Percentiles rank a stretch among this genome's conserved stretches.
Evolutionary conservation across 1,140 invertebrate species (phyloP).

Genomic region (Notospermus geniculatus): DNA sequence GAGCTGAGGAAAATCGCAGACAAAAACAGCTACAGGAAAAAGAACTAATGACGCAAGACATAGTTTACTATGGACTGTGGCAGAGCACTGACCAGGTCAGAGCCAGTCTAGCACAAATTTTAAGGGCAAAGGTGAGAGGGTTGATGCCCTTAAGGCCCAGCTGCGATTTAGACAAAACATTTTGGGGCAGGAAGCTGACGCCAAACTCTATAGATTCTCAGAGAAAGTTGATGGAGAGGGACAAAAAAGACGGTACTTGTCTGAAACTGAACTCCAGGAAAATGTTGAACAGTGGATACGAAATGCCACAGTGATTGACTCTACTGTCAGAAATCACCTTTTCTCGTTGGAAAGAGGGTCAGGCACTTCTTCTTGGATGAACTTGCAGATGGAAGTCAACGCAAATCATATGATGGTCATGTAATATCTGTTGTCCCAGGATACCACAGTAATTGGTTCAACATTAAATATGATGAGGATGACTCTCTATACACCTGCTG

Average conservation of each 20-base stretch:
- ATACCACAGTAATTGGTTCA: no score
- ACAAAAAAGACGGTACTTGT: constrained; percentile 8
- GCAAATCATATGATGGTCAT: no score
- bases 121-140: neutral
- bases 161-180: neutral
- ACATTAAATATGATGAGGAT: no score
- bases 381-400: no score
- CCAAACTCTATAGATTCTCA: neutral
- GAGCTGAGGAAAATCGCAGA: neutral
- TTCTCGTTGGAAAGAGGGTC: no score
- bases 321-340: no score
- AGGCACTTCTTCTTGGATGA: no score
- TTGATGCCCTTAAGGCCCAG: neutral
- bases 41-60: neutral
- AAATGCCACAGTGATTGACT: no score
- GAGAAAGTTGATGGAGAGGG: neutral
- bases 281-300: constrained; percentile 16
- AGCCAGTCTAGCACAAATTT: neutral
- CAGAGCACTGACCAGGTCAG: neutral
- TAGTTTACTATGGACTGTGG: neutral
- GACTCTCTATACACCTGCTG: no score
- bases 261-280: constrained; percentile 17
- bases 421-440: no score
- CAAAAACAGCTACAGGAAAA: neutral
- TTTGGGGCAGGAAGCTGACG: neutral